A percentile compares a stretch with the other conserved stretches of the same genome.
These are phyloP conservation scores for Listronotus bonariensis DNA, from an alignment of 1,140 invertebrate species.

Conservation along the genomic window DNA sequence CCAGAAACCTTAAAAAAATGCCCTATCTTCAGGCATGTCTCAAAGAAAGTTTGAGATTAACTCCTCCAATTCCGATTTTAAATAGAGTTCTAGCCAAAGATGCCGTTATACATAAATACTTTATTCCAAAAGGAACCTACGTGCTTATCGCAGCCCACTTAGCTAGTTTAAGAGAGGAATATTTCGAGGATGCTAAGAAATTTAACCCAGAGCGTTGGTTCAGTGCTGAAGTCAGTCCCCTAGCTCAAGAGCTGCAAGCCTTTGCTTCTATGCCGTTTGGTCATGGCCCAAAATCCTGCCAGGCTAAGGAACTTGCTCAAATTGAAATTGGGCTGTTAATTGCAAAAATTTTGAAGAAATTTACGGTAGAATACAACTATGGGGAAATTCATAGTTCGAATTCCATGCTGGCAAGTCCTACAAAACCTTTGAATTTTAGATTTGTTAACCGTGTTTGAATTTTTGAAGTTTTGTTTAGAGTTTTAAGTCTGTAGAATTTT, in stretches of 20 bases:
- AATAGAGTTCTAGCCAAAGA: slow-evolving; percentile 68
- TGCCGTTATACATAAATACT: slow-evolving; percentile 65
- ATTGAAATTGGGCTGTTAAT: slow-evolving; percentile 62
- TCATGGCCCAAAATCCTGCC: slow-evolving; percentile 62
- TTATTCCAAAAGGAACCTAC: slow-evolving; percentile 66
- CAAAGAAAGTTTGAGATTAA: slow-evolving; percentile 68
- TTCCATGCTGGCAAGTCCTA: slow-evolving; percentile 63
- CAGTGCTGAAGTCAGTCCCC: slow-evolving; percentile 44
- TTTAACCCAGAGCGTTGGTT: slow-evolving; percentile 77
- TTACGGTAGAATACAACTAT: slow-evolving; percentile 68
- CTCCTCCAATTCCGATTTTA: slow-evolving; percentile 66
- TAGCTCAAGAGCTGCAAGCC: slow-evolving; percentile 38
- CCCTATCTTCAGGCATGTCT: slow-evolving; percentile 70
- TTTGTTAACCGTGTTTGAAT: slow-evolving; percentile 54
- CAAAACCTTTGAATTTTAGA: slow-evolving; percentile 65
- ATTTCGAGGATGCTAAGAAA: slow-evolving; percentile 70
- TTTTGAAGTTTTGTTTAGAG: too few species aligned
- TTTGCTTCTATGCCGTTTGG: slow-evolving; percentile 67
- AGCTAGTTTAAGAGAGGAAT: slow-evolving; percentile 66
- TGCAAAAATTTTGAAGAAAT: slow-evolving; percentile 64
- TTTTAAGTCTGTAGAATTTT: too few species aligned
- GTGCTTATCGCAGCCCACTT: slow-evolving; percentile 74
- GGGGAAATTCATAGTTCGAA: slow-evolving; percentile 64
- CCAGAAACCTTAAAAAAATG: slow-evolving; percentile 57
- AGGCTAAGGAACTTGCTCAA: slow-evolving; percentile 65